These are phyloP conservation scores for Microcebus lehilahytsara DNA, from an alignment of 2,113 vertebrate genomes.

Conservation along the genomic window DNA sequence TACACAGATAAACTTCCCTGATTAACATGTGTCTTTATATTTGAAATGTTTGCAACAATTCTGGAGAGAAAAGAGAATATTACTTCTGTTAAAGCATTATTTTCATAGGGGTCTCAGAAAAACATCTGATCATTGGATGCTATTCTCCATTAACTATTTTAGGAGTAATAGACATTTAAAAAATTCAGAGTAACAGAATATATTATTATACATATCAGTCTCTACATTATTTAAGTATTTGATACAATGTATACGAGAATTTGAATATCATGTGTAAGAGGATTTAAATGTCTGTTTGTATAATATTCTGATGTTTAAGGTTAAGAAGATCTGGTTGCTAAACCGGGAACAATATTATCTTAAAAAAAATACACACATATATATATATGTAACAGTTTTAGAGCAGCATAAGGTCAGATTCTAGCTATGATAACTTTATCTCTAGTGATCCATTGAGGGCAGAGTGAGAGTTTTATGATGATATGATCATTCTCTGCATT, in stretches of 20 bases:
- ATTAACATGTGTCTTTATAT: not conserved
- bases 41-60: not conserved
- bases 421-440: conserved; percentile 5
- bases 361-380: not conserved
- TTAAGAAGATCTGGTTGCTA: not conserved
- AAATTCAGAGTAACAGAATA: not conserved
- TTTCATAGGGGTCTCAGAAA: not conserved
- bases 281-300: not conserved
- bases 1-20: not conserved
- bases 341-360: conserved; percentile 11
- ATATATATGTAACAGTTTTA: not conserved
- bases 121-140: not conserved
- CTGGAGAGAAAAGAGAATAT: not conserved
- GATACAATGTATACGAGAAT: not conserved
- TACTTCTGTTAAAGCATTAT: not conserved
- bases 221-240: not conserved
- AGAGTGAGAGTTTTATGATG: not conserved
- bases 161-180: not conserved
- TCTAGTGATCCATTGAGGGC: not conserved
- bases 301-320: not conserved
- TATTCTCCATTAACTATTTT: not conserved
- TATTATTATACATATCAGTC: no score
- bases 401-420: not conserved
- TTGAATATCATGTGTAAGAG: not conserved
- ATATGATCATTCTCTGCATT: conserved; percentile 10